Evolutionary conservation across 1,140 invertebrate genomes (phyloP), one percentile per base, ranked within the genome.

Genomic region (Lasioglossum albipes): DNA sequence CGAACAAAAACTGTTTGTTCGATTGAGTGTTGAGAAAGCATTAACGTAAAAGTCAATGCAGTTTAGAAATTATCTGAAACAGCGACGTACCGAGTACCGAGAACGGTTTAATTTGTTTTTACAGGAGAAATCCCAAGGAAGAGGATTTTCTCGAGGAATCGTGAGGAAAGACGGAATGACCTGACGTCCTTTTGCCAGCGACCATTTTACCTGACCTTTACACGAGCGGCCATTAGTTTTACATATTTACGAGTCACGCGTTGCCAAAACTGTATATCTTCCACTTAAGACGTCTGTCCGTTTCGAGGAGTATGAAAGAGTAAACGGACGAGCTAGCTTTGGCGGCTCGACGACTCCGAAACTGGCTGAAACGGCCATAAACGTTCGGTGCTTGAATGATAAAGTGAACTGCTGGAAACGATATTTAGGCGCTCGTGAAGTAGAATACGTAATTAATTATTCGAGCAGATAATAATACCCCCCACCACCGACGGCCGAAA

Each of bases 401-500:
- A 20, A 66, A 42, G 27, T n/a, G 18, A n/a, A 6, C 10, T 54
- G 5, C 16, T n/a, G 20, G 16, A 27, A 0, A 6, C 6, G 16
- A 42, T 45, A 68, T 76, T 74, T 74, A 52, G 16, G 4, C 18
- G 31, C n/a, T 49, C 18, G 20, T 10, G 16, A 62, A 42, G 2
- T 16, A 31, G 41, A 74, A 36, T 64, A 5, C 12, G 10, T 36
- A 57, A 74, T 74, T 74, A 74, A 74, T 65, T 65, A 52, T 45
- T n/a, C 10, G 18, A 2, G 6, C 27, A 36, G 64, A 74, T 65
- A 65, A 52, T 65, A 31, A 65, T 65, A 52, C 62, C 62, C 42
- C 45, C 45, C 12, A 10, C 45, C 3, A 10, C 45, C 45, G 2
- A 10, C 13, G 10, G 45, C 10, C 13, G 52, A 74, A 49, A 64